These are phyloP conservation scores for Cheiracanthium punctorium DNA, from an alignment of 2,888 invertebrate species.

Conservation along the genomic window DNA sequence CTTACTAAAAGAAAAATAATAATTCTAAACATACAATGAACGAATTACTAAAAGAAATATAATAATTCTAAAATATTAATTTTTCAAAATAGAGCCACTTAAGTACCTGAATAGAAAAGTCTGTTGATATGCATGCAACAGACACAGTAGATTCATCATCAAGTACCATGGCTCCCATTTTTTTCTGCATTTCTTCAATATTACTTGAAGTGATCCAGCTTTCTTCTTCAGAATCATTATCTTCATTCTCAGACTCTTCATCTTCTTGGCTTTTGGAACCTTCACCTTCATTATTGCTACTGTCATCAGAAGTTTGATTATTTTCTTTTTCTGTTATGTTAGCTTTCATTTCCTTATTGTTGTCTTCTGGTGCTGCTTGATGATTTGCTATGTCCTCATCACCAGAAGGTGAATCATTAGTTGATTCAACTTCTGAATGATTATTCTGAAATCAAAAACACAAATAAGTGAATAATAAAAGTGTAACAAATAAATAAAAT, in stretches of 20 bases:
- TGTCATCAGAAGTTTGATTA: background rate
- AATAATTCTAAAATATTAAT: background rate
- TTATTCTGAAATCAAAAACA: too few relatives aligned
- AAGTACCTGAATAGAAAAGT: conserved; percentile 94
- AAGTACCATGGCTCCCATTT: conserved; percentile 73
- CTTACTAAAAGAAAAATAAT: too few relatives aligned
- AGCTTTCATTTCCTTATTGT: background rate
- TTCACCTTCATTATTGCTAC: background rate
- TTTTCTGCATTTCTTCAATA: conserved; percentile 79
- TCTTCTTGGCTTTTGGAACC: conserved; percentile 12
- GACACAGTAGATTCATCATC: conserved; percentile 81
- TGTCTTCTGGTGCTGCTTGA: background rate
- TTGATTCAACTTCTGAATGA: background rate
- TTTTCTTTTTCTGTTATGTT: background rate
- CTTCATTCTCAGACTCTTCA: conserved; percentile 35
- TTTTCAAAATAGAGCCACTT: conserved; percentile 4
- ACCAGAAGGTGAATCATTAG: background rate
- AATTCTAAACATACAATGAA: too few relatives aligned
- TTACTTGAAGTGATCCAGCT: conserved; percentile 93
- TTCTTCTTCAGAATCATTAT: conserved; percentile 77
- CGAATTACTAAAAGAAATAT: too few relatives aligned
- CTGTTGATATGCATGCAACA: conserved; percentile 96
- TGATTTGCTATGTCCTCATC: background rate
- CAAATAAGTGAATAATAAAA: too few relatives aligned
- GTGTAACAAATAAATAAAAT: too few relatives aligned